Conservation (phyloP, 2,113 vertebrate species). For the Nerophis ophidion region DNA sequence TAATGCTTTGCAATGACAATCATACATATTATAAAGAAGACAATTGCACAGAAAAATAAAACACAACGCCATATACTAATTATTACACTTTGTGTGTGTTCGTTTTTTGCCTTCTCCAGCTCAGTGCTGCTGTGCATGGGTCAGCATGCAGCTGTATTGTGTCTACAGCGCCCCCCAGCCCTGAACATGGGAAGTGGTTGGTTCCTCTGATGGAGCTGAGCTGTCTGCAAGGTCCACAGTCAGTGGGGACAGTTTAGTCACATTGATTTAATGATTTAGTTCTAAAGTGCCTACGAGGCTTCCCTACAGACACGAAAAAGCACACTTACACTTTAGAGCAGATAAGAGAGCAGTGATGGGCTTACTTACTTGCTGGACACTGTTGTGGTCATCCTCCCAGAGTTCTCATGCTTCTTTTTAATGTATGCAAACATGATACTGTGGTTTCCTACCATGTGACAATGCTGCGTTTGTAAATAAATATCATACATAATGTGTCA, state of each 20-base stretch:
- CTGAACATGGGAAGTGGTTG: conserved; percentile 20
- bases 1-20: no score
- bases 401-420: conserved; percentile 13
- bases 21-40: no score
- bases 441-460: neutral
- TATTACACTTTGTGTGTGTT: conserved; percentile 1
- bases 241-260: conserved; percentile 6
- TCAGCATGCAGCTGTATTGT: conserved; percentile 41
- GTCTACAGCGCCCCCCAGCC: conserved; percentile 21
- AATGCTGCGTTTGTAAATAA: no score
- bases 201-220: conserved; percentile 10
- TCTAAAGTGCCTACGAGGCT: conserved; percentile 48
- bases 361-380: neutral
- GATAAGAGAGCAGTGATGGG: neutral
- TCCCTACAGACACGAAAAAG: neutral
- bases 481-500: no score
- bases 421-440: conserved; percentile 6
- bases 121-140: conserved; percentile 42
- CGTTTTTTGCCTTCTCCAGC: conserved; percentile 42
- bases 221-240: conserved; percentile 21
- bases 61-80: conserved; percentile 4
- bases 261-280: conserved; percentile 1
- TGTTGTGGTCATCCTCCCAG: neutral
- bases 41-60: neutral
- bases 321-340: conserved; percentile 9